Evolutionary conservation across 2,113 vertebrate genomes (phyloP), one percentile per base, ranked within the genome.

Genomic region (Bambusicola thoracicus): DNA sequence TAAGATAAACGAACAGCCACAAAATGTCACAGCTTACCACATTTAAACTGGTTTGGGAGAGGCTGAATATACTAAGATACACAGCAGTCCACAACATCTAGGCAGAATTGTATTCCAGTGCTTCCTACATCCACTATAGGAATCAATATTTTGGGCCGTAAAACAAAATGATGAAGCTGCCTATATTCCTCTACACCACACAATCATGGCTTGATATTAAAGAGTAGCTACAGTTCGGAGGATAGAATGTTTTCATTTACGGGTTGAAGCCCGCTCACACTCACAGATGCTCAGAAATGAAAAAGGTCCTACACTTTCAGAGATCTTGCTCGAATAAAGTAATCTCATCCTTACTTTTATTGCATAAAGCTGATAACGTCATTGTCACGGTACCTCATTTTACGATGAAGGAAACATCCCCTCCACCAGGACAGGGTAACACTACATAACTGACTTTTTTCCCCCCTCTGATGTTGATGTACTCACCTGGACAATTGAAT

Each of bases 401-500:
- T 62, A 25, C 53, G 34, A 82, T 8, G 32, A 55, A 25, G 12
- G 53, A 69, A 89, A 38, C 38, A 43, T 75, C 32, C 29, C n/a
- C 24, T 49, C 21, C 30, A 79, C 12, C 18, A 40, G 69, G 24
- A 32, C 4, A 53, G 15, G 76, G 17, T 44, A 73, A 19, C 20
- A 40, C 4, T 44, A 63, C n/a, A 84, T 43, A 67, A 56, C 0
- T 32, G 11, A 32, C 30, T 21, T 58, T 34, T n/a, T 80, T 66
- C 8, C 9, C 51, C 53, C 16, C 29, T 56, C 15, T 68, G 16
- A 51, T 76, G 76, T 40, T 89, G 58, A 80, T 56, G 16, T 56
- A 95, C 97, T 98, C 94, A 99, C 98, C 97, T 98, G 98, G 95
- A 98, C 97, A 97, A 98, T 98, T 87, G 98, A 98, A 95, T 98